phyloP scores from a whole-genome alignment of 2,797 vertebrate species.

The Paramormyrops hopkinsi region DNA sequence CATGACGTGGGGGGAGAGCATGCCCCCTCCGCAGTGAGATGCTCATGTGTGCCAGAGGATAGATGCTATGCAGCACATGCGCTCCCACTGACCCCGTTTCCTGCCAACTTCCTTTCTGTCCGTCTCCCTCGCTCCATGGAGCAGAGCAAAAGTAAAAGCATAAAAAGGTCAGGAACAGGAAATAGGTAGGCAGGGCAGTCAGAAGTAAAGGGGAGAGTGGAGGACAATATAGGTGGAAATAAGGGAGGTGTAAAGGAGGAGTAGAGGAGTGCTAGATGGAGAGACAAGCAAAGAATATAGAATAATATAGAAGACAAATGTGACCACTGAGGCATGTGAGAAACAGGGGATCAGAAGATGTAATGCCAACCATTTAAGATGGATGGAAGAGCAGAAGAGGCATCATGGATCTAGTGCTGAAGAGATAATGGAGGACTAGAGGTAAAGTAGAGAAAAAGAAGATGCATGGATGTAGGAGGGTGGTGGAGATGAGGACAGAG shows the following conservation, averaged over 20 bases:
- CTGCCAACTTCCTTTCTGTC: background rate
- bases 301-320: background rate
- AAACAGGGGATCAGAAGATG: constrained; percentile 4
- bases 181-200: background rate
- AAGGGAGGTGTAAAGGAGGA: background rate
- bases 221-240: background rate
- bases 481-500: background rate
- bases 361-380: constrained; percentile 9
- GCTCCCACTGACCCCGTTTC: background rate
- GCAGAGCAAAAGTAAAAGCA: background rate
- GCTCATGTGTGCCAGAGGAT: background rate
- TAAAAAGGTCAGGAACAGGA: too few relatives aligned
- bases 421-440: background rate
- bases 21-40: background rate
- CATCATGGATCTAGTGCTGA: background rate
- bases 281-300: background rate
- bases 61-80: background rate
- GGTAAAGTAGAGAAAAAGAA: background rate
- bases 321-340: background rate
- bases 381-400: background rate
- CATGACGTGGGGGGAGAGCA: background rate
- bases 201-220: background rate
- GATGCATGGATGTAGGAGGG: background rate
- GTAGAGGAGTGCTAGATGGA: background rate
- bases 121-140: background rate